Base-by-base conservation (phyloP, 1,140 invertebrate species). In the Leptinotarsa lineolata region DNA sequence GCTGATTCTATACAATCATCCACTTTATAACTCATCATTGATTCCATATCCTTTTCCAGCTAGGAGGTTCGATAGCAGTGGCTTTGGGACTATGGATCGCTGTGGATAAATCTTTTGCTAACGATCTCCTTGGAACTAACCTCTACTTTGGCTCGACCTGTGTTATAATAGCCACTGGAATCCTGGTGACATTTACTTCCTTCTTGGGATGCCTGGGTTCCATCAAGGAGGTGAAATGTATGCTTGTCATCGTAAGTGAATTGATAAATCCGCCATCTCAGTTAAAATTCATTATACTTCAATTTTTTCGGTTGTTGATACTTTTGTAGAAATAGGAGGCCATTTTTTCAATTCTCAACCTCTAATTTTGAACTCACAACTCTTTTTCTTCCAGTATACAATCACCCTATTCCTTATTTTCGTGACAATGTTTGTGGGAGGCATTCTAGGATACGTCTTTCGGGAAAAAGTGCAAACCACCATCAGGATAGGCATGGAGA, bases 391-490 rank as follows among this genome's bases (percentile, higher is more conserved):
- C 24, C 87, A 96, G 93, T 96, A 96, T 84, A 95, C 95, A 84
- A 93, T 96, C 78, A 87, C 95, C 18, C 88, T 96, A 24, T 91
- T 96, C 78, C 86, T 95, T 72, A 90, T 96, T 69, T 95, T 96
- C 83, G 92, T 96, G 69, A 92, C 92, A 68, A 92, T 96, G 89
- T 84, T 96, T 73, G 91, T 96, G 77, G 95, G 94, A 21, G 95
- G 95, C 18, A 93, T 96, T 68, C 86, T 97, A 48, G 93, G 93
- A 24, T 96, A 95, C 81, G 93, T 97, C 45, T 97, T 96, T 85
- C 88, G 93, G 64, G 91, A 91, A 75, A 92, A 94, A 82, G 90
- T 95, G 15, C 83, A 91, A 24, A 87, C 88, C 22, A 91, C 90
- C 0, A 87, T 94, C 83, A 89, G 93, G 77, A 89, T 90, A 71